Percentiles rank a stretch among this genome's conserved stretches.
These are phyloP conservation scores for Elegia similella DNA, from an alignment of 2,888 invertebrate genomes.

Conservation along the genomic window DNA sequence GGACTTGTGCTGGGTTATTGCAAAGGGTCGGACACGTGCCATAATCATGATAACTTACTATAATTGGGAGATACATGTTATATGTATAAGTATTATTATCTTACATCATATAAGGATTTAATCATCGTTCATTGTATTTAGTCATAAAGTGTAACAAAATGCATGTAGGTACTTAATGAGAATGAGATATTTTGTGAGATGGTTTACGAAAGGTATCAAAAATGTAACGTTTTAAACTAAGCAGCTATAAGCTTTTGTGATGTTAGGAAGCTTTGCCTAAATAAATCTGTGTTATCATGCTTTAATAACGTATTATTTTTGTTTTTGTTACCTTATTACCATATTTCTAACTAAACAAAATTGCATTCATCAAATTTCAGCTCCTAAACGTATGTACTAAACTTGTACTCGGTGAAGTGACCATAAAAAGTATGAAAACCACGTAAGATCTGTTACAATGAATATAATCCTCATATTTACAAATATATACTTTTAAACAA, in stretches of 20 bases:
- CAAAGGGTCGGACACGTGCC: too few species aligned
- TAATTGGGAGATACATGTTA: too few species aligned
- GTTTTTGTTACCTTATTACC: constrained; percentile 20
- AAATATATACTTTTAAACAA: too few species aligned
- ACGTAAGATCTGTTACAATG: too few species aligned
- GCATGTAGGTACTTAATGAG: constrained; percentile 24
- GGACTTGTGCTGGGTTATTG: too few species aligned
- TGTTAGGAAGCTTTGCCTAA: constrained; percentile 48
- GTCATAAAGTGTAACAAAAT: constrained; percentile 2
- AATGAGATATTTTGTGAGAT: constrained; percentile 61
- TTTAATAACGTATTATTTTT: constrained; percentile 37
- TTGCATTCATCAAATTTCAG: too few species aligned
- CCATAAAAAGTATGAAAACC: too few species aligned
- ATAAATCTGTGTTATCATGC: constrained; percentile 52
- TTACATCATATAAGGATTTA: too few species aligned
- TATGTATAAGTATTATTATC: too few species aligned
- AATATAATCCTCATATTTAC: too few species aligned
- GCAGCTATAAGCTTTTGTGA: constrained; percentile 54
- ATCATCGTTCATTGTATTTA: neutral
- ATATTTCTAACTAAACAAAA: constrained; percentile 5
- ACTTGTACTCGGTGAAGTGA: too few species aligned
- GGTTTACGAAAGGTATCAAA: constrained; percentile 47
- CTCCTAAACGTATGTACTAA: too few species aligned
- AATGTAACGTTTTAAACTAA: constrained; percentile 26
- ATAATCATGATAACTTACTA: neutral